Conservation (phyloP, 1,140 invertebrate genomes). For the Leptestheria dahalacensis region DNA sequence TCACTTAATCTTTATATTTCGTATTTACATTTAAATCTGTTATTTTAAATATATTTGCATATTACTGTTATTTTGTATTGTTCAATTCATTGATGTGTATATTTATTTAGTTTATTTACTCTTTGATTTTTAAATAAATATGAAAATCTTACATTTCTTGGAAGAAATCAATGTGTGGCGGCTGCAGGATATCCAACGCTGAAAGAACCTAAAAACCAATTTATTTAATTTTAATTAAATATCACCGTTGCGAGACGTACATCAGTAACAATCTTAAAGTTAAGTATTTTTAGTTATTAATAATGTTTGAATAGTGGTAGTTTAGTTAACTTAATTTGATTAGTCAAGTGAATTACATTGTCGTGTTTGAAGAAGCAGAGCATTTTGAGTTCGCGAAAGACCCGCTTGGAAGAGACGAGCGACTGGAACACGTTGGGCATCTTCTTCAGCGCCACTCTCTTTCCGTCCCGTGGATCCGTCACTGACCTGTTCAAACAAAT, state of each 20-base stretch:
- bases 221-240: background rate
- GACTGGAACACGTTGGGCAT: slow-evolving; percentile 99
- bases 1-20: no score
- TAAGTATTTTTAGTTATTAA: background rate
- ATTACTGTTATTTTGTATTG: no score
- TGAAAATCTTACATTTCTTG: slow-evolving; percentile 97
- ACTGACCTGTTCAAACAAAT: slow-evolving; percentile 62
- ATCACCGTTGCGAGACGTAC: background rate
- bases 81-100: no score
- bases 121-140: no score
- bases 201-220: slow-evolving; percentile 62
- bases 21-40: no score
- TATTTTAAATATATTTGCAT: no score
- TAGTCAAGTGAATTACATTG: slow-evolving; percentile 63
- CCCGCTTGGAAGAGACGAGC: slow-evolving; percentile 91
- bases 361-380: slow-evolving; percentile 99
- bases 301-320: no score
- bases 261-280: background rate
- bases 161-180: slow-evolving; percentile 93
- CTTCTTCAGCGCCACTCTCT: slow-evolving; percentile 95
- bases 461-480: slow-evolving; percentile 95
- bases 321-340: no score
- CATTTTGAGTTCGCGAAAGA: slow-evolving; percentile 98
- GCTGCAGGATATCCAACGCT: slow-evolving; percentile 88
- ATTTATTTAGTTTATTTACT: no score